phyloP scores from a whole-genome alignment of 2,888 invertebrate species.

The Cinara cedri region DNA sequence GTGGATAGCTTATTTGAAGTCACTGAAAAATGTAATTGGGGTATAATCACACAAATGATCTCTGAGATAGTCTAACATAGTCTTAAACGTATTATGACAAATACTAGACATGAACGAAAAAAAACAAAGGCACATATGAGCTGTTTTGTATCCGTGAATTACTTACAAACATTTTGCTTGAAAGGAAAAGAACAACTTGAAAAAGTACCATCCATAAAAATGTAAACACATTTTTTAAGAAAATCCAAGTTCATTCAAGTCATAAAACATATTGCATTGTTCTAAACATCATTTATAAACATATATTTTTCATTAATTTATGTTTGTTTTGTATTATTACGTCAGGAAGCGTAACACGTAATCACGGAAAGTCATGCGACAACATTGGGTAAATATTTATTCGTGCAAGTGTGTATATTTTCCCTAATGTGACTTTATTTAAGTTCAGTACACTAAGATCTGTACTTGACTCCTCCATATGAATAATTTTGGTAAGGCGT shows the following conservation, averaged over 20 bases:
- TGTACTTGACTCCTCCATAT: neutral
- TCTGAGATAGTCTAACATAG: neutral
- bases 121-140: neutral
- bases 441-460: neutral
- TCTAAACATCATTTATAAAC: neutral
- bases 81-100: neutral
- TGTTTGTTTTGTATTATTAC: too few relatives aligned
- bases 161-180: neutral
- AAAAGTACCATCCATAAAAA: slow-evolving; percentile 3
- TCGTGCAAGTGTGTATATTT: slow-evolving; percentile 5
- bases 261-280: neutral
- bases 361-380: slow-evolving; percentile 10
- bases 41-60: neutral
- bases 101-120: neutral
- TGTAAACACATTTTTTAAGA: neutral
- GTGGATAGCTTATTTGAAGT: neutral
- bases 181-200: slow-evolving; percentile 7
- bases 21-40: neutral
- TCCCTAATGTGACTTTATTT: neutral
- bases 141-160: neutral
- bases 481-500: neutral
- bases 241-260: neutral
- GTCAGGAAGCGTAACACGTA: neutral
- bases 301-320: too few relatives aligned
- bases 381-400: neutral